Evolutionary conservation across 2,888 invertebrate species (phyloP), one percentile per base, ranked within the genome.

Genomic region (Ormyrus thymus): DNA sequence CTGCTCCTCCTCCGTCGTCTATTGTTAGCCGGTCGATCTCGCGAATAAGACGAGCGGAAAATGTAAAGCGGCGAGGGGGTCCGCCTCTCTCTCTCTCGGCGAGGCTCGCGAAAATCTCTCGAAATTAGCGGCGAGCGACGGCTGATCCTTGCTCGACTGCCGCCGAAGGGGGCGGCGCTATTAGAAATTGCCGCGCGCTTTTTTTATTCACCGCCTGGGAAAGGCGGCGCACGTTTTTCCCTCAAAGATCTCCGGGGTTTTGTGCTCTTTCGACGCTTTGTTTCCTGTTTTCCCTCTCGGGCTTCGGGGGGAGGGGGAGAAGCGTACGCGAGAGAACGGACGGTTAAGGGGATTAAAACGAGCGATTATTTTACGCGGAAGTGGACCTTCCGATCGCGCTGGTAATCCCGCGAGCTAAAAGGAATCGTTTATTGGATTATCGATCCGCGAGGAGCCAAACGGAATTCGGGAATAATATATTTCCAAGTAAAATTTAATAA

Each of bases 151-250:
- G 10, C 46, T 43, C 6, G 15, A 7, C 46, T 51, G n/a, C 29
- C 4, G 29, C 29, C 6, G 13, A 51, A 51, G 29, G 50, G 9
- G 50, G 48, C 71, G 51, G 15, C 13, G 29, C 64, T 53, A 77
- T 77, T 72, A 66, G 48, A 59, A 69, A 74, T 69, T 74, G 58
- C 56, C 45, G 53, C 29, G 46, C 53, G 72, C 10, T 53, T n/a
- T 58, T 73, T 50, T 53, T 56, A 29, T 64, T 10, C 5, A 59
- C 55, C 9, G 58, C 59, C 68, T 69, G 75, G 75, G 75, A 79
- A 70, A 73, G 46, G 29, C 29, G 10, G 65, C 29, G 11, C 74
- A 58, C 65, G 64, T 58, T 65, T 51, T 58, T 69, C 51, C n/a
- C 13, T 61, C n/a, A 53, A 45, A 13, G 43, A 64, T 46, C 5